Evolutionary conservation across 2,113 vertebrate species (phyloP), one percentile per base, ranked within the genome.

Genomic region (Mungos mungo): DNA sequence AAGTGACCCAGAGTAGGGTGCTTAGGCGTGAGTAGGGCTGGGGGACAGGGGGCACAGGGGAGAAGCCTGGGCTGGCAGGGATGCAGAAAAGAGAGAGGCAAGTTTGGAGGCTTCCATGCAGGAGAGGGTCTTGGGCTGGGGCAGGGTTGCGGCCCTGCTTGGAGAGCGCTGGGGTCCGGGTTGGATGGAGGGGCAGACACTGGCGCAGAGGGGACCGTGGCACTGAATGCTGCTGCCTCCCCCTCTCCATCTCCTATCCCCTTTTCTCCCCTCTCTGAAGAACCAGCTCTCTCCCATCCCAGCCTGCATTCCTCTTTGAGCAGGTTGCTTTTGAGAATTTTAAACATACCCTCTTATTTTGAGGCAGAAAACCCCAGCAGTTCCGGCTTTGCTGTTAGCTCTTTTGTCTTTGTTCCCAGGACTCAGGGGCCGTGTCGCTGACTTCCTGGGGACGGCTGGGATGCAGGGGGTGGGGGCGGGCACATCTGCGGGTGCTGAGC

Each of bases 281-380:
- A 92, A 90, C 3, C 68, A 77, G 9, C 89, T 8, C 74, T 50
- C 71, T 63, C 33, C 33, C 47, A 63, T n/a, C 63, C 77, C 85
- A 83, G 84, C 72, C 95, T 81, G 95, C 95, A 92, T 97, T 97
- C 96, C 96, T 97, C 95, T 93, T 71, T 65, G 97, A 97, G 97
- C 98, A 98, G 98, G 98, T 98, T 97, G 97, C 98, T 97, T 98
- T 97, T 79, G 96, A 97, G 98, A 97, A 98, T 98, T 98, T 98
- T 98, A 98, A 98, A 91, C 96, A 97, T 82, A 96, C 96, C 95
- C 98, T 97, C 98, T 97, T 90, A 95, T 98, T 98, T 96, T 77
- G 45, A 96, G 97, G 96, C 96, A 80, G 98, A 97, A 77, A 96
- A 97, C 93, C 93, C 96, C 96, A 96, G 96, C 95, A 97, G 98